Base-by-base conservation (phyloP, 2,113 vertebrate genomes). In the Gobius niger region DNA sequence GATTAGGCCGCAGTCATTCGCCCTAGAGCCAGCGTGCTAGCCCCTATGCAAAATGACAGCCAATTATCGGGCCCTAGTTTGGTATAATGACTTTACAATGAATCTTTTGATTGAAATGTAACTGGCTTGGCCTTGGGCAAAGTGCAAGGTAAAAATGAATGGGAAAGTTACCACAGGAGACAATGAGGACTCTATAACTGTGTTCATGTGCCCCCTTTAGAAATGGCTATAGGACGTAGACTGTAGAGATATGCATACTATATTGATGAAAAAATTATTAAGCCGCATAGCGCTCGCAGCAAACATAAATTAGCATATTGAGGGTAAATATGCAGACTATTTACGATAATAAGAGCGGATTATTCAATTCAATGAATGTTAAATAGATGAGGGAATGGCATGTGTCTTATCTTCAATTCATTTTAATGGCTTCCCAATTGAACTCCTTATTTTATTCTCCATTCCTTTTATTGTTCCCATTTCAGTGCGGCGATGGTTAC, bases 281-380 rank as follows among this genome's bases (percentile, higher is more conserved):
- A 96, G 94, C 91, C 93, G 71, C 84, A 86, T 85, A 94, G 92
- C 87, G 96, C 97, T 98, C 65, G 93, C 94, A 99, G 97, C 96
- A 94, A 97, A 94, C 93, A 96, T 93, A 95, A 95, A 98, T 99
- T 98, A 97, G 95, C 97, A 99, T 99, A 97, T 97, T 96, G 95
- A 95, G 95, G 95, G 96, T 96, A 98, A 97, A 98, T 96, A 96
- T 96, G 95, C 95, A 96, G 95, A 93, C 93, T 95, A 97, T 97
- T 97, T 94, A 95, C 96, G 96, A 99, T 98, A 98, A 99, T 98
- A 96, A 96, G 93, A 92, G 53, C 93, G 95, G 96, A 99, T 98
- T 98, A 98, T 99, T 97, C 95, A 96, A 96, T 98, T 95, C 96
- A 98, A 99, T 99, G 97, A 99, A 99, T 98, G 97, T 98, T 99